phyloP scores from a whole-genome alignment of 92 coral and sea anemone genomes.

The Heliopora coerulea region DNA sequence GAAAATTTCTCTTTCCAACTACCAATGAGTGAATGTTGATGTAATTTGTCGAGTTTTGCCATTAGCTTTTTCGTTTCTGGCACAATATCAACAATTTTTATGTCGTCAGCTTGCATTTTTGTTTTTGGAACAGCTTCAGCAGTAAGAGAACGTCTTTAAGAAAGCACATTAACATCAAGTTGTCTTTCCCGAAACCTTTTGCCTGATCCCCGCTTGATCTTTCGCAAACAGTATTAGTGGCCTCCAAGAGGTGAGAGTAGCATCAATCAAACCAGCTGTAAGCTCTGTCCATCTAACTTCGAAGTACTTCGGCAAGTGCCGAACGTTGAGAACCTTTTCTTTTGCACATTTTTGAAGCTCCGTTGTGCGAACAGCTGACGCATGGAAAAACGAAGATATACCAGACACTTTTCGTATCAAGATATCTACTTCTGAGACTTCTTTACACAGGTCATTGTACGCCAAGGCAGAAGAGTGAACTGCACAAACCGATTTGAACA shows the following conservation, averaged over 20 bases:
- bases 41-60: neutral
- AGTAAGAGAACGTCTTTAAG: neutral
- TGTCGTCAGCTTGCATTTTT: neutral
- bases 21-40: neutral
- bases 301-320: constrained; percentile 1
- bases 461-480: constrained; percentile 24
- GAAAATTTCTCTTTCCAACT: constrained; percentile 26
- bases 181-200: constrained; percentile 1
- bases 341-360: constrained; percentile 20
- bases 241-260: constrained; percentile 4
- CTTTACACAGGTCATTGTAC: constrained; percentile 15
- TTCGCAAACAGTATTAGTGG: constrained; percentile 5
- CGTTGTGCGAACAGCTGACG: constrained; percentile 14
- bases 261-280: constrained; percentile 9
- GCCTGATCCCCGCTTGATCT: constrained; percentile 12
- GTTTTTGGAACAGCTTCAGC: constrained; percentile 9
- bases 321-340: neutral
- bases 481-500: constrained; percentile 29
- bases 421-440: constrained; percentile 9
- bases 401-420: constrained; percentile 23
- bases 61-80: constrained; percentile 5
- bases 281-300: constrained; percentile 18
- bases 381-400: constrained; percentile 28
- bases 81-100: constrained; percentile 1
- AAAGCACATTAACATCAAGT: neutral